Percentiles rank a stretch among this genome's conserved stretches.
Conservation (phyloP, 2,888 invertebrate species). For the Salpingus planirostris region DNA sequence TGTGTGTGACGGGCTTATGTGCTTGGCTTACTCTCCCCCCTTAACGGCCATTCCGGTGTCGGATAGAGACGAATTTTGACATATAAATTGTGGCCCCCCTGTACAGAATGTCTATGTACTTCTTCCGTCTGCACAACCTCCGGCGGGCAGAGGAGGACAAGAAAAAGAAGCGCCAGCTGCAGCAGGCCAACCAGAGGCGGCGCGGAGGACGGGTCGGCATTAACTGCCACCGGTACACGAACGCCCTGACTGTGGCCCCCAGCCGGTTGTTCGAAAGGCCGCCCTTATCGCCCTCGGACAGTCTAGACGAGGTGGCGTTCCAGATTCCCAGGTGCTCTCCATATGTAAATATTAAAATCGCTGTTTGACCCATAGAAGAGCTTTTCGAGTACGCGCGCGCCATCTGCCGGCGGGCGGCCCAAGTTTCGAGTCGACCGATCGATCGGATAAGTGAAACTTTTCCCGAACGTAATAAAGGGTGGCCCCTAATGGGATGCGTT, state of each 20-base stretch:
- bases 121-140: slow-evolving; percentile 88
- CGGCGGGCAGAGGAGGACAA: slow-evolving; percentile 75
- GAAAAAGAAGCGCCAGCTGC: slow-evolving; percentile 52
- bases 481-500: too few species aligned
- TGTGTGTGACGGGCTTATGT: slow-evolving; percentile 7
- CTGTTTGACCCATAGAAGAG: too few species aligned
- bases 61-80: too few species aligned
- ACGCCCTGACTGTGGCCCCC: slow-evolving; percentile 60
- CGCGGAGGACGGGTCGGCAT: slow-evolving; percentile 30
- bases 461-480: too few species aligned
- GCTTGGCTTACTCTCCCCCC: too few species aligned
- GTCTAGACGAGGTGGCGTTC: slow-evolving; percentile 83
- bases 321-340: slow-evolving; percentile 78
- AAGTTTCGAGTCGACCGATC: too few species aligned
- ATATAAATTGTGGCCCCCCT: slow-evolving; percentile 22
- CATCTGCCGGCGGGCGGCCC: too few species aligned
- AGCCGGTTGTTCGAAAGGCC: slow-evolving; percentile 78
- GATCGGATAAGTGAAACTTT: too few species aligned
- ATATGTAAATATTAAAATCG: slow-evolving; percentile 21
- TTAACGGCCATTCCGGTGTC: too few species aligned
- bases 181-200: slow-evolving; percentile 33
- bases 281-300: slow-evolving; percentile 77
- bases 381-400: too few species aligned
- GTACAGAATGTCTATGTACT: slow-evolving; percentile 84
- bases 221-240: slow-evolving; percentile 42